Conservation (phyloP, 1,140 invertebrate genomes). For the Drosophila prosaltans region DNA sequence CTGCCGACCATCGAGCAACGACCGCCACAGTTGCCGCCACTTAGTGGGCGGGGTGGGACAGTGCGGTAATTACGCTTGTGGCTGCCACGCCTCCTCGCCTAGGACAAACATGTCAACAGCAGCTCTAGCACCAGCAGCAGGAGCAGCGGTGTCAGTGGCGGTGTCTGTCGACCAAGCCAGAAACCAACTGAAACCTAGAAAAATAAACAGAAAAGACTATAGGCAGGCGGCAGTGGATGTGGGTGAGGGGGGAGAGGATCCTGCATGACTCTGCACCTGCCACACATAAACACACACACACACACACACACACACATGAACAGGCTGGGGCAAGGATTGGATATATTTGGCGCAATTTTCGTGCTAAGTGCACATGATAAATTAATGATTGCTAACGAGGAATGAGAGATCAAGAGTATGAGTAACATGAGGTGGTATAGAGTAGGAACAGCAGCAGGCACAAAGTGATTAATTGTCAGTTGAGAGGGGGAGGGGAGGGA, state of each 20-base stretch:
- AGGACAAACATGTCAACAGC: conserved; percentile 35
- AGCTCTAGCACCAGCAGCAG: conserved; percentile 10
- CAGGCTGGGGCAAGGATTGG: conserved; percentile 5
- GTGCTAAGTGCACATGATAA: conserved; percentile 73
- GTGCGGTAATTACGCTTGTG: conserved; percentile 24
- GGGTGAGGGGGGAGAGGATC: neutral
- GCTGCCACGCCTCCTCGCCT: conserved; percentile 13
- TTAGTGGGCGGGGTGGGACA: conserved; percentile 16
- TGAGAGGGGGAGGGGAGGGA: neutral
- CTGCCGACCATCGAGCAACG: conserved; percentile 29
- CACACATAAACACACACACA: conserved; percentile 26
- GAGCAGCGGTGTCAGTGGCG: neutral
- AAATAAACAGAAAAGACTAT: conserved; percentile 27
- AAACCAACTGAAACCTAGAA: conserved; percentile 46
- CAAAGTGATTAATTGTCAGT: conserved; percentile 73
- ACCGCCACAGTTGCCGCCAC: conserved; percentile 23
- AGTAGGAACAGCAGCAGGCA: conserved; percentile 6
- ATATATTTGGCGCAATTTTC: conserved; percentile 62
- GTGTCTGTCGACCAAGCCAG: conserved; percentile 34
- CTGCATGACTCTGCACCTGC: conserved; percentile 49
- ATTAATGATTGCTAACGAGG: conserved; percentile 62
- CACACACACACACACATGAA: neutral
- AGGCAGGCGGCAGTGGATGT: conserved; percentile 4
- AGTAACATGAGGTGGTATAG: conserved; percentile 27
- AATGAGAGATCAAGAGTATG: conserved; percentile 5